Evolutionary conservation across 2,797 vertebrate genomes (phyloP).

Genomic region (Bradypodion ventrale): DNA sequence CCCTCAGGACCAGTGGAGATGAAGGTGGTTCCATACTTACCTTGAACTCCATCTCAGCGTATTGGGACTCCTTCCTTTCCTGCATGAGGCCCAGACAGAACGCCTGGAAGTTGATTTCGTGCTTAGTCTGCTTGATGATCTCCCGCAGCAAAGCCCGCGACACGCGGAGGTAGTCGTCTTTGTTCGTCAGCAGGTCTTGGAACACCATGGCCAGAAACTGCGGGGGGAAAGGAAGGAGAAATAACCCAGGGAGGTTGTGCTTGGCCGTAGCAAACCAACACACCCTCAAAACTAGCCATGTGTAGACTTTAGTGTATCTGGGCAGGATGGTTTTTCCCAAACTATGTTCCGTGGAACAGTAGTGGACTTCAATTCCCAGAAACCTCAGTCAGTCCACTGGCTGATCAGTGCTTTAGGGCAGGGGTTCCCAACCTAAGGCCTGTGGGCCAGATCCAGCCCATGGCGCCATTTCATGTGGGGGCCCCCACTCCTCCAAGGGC

Average conservation of each 20-base stretch:
- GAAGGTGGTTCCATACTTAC: slow-evolving; percentile 61
- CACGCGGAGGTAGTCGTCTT: slow-evolving; percentile 94
- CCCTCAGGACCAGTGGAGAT: too few relatives aligned
- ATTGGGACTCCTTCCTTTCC: slow-evolving; percentile 90
- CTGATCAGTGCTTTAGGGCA: too few relatives aligned
- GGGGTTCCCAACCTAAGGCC: too few relatives aligned
- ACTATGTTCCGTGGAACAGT: too few relatives aligned
- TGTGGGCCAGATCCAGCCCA: too few relatives aligned
- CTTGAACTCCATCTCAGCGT: slow-evolving; percentile 97
- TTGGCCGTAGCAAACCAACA: background rate
- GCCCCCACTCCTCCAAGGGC: too few relatives aligned
- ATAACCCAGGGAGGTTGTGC: background rate
- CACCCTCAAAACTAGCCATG: background rate
- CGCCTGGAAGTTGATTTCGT: slow-evolving; percentile 98
- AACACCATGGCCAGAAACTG: slow-evolving; percentile 99
- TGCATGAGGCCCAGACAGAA: slow-evolving; percentile 99
- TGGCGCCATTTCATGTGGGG: too few relatives aligned
- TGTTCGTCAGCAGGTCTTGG: slow-evolving; percentile 95
- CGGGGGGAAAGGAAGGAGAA: background rate
- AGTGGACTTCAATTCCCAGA: too few relatives aligned
- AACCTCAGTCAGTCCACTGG: too few relatives aligned
- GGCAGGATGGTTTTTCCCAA: too few relatives aligned
- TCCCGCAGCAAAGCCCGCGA: slow-evolving; percentile 93
- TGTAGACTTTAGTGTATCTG: too few relatives aligned
- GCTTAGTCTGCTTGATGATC: slow-evolving; percentile 98